These are phyloP conservation scores for Manacus vitellinus DNA, from an alignment of 2,113 vertebrate species.

Conservation along the genomic window DNA sequence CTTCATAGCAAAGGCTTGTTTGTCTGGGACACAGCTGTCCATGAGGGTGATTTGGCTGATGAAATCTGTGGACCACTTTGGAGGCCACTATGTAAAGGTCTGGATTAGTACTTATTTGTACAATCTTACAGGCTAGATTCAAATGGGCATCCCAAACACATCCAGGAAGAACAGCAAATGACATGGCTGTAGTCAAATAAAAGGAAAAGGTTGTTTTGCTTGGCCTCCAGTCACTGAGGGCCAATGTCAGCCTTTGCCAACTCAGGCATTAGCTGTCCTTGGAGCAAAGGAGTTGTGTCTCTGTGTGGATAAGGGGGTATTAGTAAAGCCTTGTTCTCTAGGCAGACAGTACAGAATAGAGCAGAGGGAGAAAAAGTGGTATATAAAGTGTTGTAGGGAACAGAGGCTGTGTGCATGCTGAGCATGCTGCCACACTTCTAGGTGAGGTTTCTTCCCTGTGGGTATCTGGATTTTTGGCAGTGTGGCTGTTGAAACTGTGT, in stretches of 20 bases:
- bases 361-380: neutral
- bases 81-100: neutral
- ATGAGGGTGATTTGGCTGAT: neutral
- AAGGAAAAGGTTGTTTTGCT: neutral
- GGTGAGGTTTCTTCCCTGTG: neutral
- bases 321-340: neutral
- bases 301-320: neutral
- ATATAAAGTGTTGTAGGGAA: neutral
- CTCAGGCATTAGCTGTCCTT: neutral
- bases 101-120: neutral
- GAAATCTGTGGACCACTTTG: neutral
- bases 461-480: neutral
- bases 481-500: neutral
- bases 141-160: neutral
- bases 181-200: neutral
- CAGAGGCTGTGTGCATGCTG: neutral
- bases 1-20: neutral
- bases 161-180: neutral
- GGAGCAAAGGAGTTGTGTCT: neutral
- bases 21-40: neutral
- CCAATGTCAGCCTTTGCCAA: neutral
- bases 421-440: neutral
- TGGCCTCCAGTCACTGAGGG: neutral
- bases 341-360: neutral
- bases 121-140: neutral